Evolutionary conservation across 1,140 invertebrate species (phyloP).

Genomic region (fruit fly (Drosophila melanogaster)): Release_6_plus_ISO1_MT NT_033779.5:16188501-16189000

Average conservation of each 20-base stretch:
- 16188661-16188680: too few relatives aligned
- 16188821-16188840: too few relatives aligned
- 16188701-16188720: too few relatives aligned
- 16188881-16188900: too few relatives aligned
- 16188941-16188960: conserved; percentile 11
- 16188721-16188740: too few relatives aligned
- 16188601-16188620: conserved; percentile 5
- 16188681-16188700: too few relatives aligned
- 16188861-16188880: not conserved
- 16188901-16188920: conserved; percentile 57
- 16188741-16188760: too few relatives aligned
- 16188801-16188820: too few relatives aligned
- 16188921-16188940: conserved; percentile 19
- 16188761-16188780: too few relatives aligned
- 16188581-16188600: conserved; percentile 50
- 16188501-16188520: conserved; percentile 52
- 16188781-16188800: too few relatives aligned
- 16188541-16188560: conserved; percentile 35
- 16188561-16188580: conserved; percentile 69
- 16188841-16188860: too few relatives aligned
- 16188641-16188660: not conserved
- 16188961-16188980: not conserved
- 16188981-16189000: not conserved
- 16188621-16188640: conserved; percentile 57
- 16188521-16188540: conserved; percentile 38